Base-by-base conservation (phyloP, 2,113 vertebrate species). In the Numida meleagris region DNA sequence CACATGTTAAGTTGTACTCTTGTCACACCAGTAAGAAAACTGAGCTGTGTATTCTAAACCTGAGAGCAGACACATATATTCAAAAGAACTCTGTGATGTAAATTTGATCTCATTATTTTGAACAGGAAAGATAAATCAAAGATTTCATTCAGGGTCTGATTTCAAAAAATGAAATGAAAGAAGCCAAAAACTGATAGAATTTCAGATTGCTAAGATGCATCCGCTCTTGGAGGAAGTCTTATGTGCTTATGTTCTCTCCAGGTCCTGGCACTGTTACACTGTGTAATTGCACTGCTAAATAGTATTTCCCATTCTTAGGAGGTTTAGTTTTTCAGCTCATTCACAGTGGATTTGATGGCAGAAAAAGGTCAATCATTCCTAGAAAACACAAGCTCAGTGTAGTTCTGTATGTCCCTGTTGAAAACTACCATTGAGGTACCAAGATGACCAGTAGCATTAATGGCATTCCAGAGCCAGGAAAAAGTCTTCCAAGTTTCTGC, bases 261-360 rank as follows among this genome's bases (percentile, higher is more conserved):
- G 40, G 9, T 78, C 46, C 63, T 23, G 34, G 15, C 34, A 6
- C 15, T 74, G 38, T 80, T 38, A 33, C 1, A 5, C 20, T 53
- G 27, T 50, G 48, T 50, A 50, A 24, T 51, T 51, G 27, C 24
- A 51, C 25, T 51, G 50, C 25, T 59, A 59, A 88, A 36, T 10
- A n/a, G 4, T 42, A 19, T 27, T 86, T 81, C 53, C 57, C 45
- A 19, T 17, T 73, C 12, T 2, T 3, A 18, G 10, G 61, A 31
- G 67, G 48, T 59, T 76, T 38, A 92, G 48, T 29, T n/a, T 53
- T 86, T 80, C 42, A 74, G 8, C 57, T 90, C 36, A 34, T 75
- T 96, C 65, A 79, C 55, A 73, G 86, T 84, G 48, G 29, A 75
- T 89, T n/a, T 94, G 36, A 51, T 90, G 46, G 24, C 74, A 84